These are phyloP conservation scores for Daubentonia madagascariensis DNA, from an alignment of 2,113 vertebrate species.

Conservation along the genomic window DNA sequence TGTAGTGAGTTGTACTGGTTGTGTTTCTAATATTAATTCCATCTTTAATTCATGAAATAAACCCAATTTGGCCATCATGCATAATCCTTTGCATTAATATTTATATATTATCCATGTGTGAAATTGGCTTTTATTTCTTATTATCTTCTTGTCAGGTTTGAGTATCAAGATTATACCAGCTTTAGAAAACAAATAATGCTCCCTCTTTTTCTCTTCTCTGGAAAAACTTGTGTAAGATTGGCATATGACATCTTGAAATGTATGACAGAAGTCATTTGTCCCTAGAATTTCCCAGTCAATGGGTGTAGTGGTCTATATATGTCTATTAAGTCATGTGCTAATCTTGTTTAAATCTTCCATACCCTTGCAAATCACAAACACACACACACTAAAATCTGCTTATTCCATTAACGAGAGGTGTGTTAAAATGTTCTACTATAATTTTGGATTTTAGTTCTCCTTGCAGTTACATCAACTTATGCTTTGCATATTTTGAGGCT, in stretches of 20 bases:
- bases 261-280: not conserved
- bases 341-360: not conserved
- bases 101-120: not conserved
- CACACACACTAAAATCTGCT: not conserved
- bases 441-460: not conserved
- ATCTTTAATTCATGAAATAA: conserved; percentile 11
- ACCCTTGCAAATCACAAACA: not conserved
- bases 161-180: not conserved
- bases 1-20: not conserved
- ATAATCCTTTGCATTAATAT: not conserved
- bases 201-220: not conserved
- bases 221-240: not conserved
- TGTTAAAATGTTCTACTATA: not conserved
- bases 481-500: not conserved
- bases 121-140: not conserved
- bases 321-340: not conserved
- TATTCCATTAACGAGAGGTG: not conserved
- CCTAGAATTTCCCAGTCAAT: not conserved
- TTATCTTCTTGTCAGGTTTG: not conserved
- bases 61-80: not conserved
- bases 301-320: not conserved
- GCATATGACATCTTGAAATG: not conserved
- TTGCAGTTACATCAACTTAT: not conserved
- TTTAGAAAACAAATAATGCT: not conserved
- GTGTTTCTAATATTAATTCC: not conserved